Base-by-base conservation (phyloP, 2,797 vertebrate species). In the Catamblyrhynchus diadema region DNA sequence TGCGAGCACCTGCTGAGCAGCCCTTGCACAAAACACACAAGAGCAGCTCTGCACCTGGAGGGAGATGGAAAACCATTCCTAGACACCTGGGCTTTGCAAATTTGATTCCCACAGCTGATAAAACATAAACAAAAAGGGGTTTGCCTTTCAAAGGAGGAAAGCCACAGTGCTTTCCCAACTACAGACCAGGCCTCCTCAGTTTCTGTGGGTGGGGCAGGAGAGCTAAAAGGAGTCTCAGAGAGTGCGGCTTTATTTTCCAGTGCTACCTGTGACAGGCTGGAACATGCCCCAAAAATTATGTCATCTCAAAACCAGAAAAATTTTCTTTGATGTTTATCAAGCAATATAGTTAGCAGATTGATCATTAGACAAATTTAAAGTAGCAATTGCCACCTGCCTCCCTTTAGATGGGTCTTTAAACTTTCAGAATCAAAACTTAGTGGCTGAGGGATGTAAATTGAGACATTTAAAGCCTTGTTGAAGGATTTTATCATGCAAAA, bases 101-200 rank as follows among this genome's bases (percentile, higher is more conserved):
- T 95, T 87, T 87, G 81, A 94, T 92, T 96, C 86, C 86, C 94
- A 92, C 86, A 91, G 33, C 88, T 85, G 94, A 95, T 96, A 96
- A 95, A 84, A 84, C 1, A 4, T 56, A 81, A 86, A 66, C 50
- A 83, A 86, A 90, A 87, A 56, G n/a, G 32, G 28, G 50, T 74
- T 67, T 80, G 64, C 70, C 72, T 95, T 95, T 86, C 79, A 88
- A 93, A 95, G 71, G 64, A 94, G 88, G 45, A 87, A 93, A 96
- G 65, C 79, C 90, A 89, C 51, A 80, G 24, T 8, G 13, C 53
- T 85, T 93, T 92, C 88, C 74, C 78, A 47, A 10, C 3, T 39
- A 87, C 50, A 65, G 35, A 48, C 20, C 22, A 64, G 57, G 69
- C 50, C 86, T 37, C 65, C 65, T n/a, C 16, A 41, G 79, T 69